Percentiles rank a stretch among this genome's conserved stretches.
phyloP scores from a whole-genome alignment of 2,888 invertebrate genomes.

The Hecatera dysodea region DNA sequence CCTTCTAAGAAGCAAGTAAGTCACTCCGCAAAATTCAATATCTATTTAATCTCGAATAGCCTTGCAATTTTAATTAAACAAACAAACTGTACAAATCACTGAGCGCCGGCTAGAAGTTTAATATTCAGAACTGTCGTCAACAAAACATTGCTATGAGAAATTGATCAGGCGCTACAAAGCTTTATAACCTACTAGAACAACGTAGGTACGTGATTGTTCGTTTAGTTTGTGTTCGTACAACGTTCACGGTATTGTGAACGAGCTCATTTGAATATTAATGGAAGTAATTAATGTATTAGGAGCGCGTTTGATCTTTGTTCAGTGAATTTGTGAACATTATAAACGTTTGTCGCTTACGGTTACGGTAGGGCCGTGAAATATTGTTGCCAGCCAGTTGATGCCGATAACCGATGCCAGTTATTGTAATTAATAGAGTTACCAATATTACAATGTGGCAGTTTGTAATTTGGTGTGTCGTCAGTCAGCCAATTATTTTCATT shows the following conservation, averaged over 20 bases:
- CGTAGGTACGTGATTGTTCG: constrained; percentile 39
- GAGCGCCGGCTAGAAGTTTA: constrained; percentile 28
- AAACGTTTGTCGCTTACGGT: constrained; percentile 10
- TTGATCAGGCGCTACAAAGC: constrained; percentile 43
- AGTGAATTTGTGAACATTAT: constrained; percentile 22
- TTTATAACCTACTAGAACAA: constrained; percentile 7
- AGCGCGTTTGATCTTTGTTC: constrained; percentile 55
- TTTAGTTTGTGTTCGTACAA: constrained; percentile 34
- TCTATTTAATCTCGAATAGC: not conserved
- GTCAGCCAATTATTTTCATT: not conserved
- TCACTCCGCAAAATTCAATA: constrained; percentile 2
- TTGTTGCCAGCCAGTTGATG: not conserved
- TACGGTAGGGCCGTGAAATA: not conserved
- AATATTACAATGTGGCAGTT: not conserved
- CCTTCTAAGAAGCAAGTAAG: not conserved
- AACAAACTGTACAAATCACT: constrained; percentile 17
- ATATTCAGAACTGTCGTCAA: constrained; percentile 23
- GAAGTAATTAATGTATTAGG: constrained; percentile 52
- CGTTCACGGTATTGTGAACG: constrained; percentile 44
- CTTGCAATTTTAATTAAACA: constrained; percentile 34
- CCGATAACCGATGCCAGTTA: not conserved
- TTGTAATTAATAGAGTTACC: not conserved
- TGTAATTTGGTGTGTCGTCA: not conserved
- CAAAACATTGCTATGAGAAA: constrained; percentile 36
- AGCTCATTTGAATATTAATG: constrained; percentile 54